Evolutionary conservation across 2,113 vertebrate species (phyloP).

Genomic region (Butorides virescens): DNA sequence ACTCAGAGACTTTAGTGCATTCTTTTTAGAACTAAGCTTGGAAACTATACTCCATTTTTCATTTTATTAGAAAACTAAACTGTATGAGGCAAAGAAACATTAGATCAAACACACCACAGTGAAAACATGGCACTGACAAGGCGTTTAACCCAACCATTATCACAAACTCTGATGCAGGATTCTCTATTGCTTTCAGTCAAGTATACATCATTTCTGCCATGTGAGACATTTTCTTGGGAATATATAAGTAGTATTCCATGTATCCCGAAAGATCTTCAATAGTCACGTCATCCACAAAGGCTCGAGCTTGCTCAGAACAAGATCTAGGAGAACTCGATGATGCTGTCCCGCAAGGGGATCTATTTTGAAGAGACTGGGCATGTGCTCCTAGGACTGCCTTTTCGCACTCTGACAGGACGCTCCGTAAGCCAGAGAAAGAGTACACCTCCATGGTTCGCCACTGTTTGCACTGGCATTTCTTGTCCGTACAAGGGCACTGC

Average conservation of each 20-base stretch:
- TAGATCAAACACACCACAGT: conserved; percentile 39
- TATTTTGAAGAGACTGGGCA: conserved; percentile 39
- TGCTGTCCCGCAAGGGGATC: conserved; percentile 15
- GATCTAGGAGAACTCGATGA: conserved; percentile 71
- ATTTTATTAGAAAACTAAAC: conserved; percentile 64
- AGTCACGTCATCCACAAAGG: conserved; percentile 92
- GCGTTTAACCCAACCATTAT: conserved; percentile 11
- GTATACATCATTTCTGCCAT: conserved; percentile 91
- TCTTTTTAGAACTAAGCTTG: conserved; percentile 52
- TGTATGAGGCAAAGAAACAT: conserved; percentile 58
- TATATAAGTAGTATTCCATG: conserved; percentile 94
- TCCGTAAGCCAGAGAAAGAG: conserved; percentile 82
- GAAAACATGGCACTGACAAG: conserved; percentile 50
- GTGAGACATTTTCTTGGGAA: conserved; percentile 90
- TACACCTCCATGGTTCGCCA: conserved; percentile 78
- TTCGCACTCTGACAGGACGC: conserved; percentile 79
- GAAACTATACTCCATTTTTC: conserved; percentile 39
- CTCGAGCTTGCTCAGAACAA: conserved; percentile 83
- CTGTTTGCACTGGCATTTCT: conserved; percentile 60
- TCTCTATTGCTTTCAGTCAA: conserved; percentile 51
- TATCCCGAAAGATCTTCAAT: conserved; percentile 99
- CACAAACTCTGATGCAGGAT: background rate
- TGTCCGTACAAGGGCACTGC: conserved; percentile 66
- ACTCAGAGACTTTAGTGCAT: conserved; percentile 36
- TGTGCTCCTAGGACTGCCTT: conserved; percentile 59